phyloP scores from a whole-genome alignment of 2,888 invertebrate genomes.

The Synanthedon tipuliformis region DNA sequence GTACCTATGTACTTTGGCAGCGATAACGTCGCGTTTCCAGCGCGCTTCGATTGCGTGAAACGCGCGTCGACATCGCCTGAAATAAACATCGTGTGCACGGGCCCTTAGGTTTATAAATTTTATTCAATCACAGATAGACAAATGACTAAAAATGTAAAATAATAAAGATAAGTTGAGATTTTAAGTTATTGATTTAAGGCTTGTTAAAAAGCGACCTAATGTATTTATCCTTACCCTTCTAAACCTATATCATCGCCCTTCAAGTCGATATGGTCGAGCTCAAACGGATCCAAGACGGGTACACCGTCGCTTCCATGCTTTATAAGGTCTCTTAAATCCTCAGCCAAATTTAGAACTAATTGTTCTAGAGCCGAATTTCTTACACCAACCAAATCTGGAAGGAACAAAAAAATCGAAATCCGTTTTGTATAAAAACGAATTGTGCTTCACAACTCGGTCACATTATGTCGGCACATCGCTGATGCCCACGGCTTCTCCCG shows the following conservation, averaged over 20 bases:
- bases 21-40: too few relatives aligned
- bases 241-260: constrained; percentile 25
- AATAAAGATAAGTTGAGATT: neutral
- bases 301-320: constrained; percentile 27
- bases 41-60: too few relatives aligned
- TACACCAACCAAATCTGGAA: too few relatives aligned
- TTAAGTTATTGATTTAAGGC: neutral
- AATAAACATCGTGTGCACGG: too few relatives aligned
- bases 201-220: neutral
- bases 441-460: too few relatives aligned
- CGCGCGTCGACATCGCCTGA: too few relatives aligned
- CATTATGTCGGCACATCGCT: too few relatives aligned
- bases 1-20: too few relatives aligned
- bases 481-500: too few relatives aligned
- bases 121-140: neutral
- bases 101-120: too few relatives aligned
- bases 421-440: too few relatives aligned
- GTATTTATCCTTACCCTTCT: constrained; percentile 24
- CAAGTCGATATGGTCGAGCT: constrained; percentile 18
- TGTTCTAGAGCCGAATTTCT: constrained; percentile 21
- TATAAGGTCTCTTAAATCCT: constrained; percentile 22
- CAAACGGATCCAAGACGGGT: constrained; percentile 39
- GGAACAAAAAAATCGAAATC: too few relatives aligned
- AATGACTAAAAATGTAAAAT: neutral
- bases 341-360: constrained; percentile 16